phyloP scores from a whole-genome alignment of 2,888 invertebrate genomes.

The Synanthedon myopaeformis region DNA sequence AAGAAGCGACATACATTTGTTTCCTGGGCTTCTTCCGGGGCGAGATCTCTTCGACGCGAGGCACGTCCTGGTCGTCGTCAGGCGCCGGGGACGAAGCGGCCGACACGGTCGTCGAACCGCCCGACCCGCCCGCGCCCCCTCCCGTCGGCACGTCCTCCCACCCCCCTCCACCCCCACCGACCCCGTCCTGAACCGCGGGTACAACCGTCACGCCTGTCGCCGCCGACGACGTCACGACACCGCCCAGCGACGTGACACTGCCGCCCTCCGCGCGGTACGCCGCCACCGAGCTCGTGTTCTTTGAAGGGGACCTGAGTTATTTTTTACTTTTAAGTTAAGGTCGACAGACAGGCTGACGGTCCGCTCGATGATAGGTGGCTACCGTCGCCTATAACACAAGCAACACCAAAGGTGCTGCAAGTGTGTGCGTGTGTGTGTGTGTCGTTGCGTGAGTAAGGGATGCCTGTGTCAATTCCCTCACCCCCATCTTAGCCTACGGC shows the following conservation, averaged over 20 bases:
- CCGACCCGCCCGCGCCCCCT: constrained; percentile 26
- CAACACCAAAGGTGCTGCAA: no score
- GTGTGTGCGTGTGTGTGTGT: no score
- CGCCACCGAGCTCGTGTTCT: constrained; percentile 6
- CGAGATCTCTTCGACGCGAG: constrained; percentile 38
- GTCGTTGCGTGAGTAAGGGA: no score
- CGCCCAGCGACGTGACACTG: background rate
- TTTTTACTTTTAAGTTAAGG: no score
- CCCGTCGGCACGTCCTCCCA: constrained; percentile 35
- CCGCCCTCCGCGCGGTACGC: background rate
- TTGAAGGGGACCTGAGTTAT: constrained; percentile 15
- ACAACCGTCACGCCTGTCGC: constrained; percentile 2
- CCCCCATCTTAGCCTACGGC: no score
- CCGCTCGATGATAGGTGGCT: no score
- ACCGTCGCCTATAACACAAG: no score
- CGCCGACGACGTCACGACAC: constrained; percentile 65
- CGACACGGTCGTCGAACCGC: constrained; percentile 88
- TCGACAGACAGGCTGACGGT: no score
- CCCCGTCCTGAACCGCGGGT: constrained; percentile 6
- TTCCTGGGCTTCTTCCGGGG: constrained; percentile 94
- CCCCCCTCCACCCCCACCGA: constrained; percentile 17
- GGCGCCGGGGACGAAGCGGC: constrained; percentile 86
- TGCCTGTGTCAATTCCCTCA: no score
- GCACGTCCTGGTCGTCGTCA: constrained; percentile 62
- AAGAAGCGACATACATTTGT: constrained; percentile 77